A percentile compares a stretch with the other conserved stretches of the same genome.
These are phyloP conservation scores for Ceyx margarethae DNA, from an alignment of 2,113 vertebrate genomes.

Conservation along the genomic window DNA sequence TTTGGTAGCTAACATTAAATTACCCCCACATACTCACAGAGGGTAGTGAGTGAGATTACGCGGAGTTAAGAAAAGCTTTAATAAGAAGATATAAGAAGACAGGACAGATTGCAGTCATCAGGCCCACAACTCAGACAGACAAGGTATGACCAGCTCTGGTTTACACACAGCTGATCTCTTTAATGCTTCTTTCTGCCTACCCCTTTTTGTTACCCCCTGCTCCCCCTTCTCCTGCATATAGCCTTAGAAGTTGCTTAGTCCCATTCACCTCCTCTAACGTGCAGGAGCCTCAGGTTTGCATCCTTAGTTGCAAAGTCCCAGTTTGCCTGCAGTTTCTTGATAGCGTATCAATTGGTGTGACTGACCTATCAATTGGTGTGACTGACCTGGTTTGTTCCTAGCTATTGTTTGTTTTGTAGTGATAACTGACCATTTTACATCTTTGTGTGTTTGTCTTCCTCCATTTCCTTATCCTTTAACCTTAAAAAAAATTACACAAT, in stretches of 20 bases:
- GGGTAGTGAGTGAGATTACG: background rate
- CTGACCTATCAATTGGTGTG: background rate
- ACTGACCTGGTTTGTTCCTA: background rate
- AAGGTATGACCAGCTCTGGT: accelerated
- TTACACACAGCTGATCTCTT: background rate
- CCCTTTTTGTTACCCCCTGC: background rate
- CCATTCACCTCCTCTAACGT: background rate
- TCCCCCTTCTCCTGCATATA: background rate
- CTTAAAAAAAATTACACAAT: background rate
- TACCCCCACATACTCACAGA: background rate
- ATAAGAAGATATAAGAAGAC: background rate
- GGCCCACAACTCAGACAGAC: background rate
- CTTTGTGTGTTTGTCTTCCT: background rate
- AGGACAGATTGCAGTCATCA: background rate
- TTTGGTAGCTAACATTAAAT: background rate
- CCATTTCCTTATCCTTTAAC: background rate
- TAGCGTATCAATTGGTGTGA: background rate
- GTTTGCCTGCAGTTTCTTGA: background rate
- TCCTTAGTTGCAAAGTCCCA: background rate
- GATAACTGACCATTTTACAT: background rate
- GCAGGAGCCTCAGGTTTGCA: background rate
- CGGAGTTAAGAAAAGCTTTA: background rate
- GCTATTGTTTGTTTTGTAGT: background rate
- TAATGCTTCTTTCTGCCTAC: background rate
- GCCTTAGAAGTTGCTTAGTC: background rate